Percentiles rank a stretch among this genome's conserved stretches.
These are phyloP conservation scores for Penaeus monodon DNA, from an alignment of 2,888 invertebrate genomes.

Conservation along the genomic window DNA sequence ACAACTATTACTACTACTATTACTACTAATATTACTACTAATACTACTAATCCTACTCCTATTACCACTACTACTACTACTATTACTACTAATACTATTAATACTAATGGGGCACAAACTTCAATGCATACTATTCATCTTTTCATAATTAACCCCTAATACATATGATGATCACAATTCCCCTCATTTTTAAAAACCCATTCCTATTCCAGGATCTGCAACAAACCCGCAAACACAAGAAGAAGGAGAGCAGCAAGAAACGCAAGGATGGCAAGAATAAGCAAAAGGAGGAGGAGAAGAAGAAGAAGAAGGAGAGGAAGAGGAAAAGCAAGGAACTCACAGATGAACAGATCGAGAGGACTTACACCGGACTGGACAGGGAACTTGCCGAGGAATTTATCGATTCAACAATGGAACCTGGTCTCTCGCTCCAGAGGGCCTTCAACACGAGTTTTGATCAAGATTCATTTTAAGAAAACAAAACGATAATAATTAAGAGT, in stretches of 20 bases:
- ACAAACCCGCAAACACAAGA: conserved; percentile 23
- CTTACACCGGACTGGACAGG: conserved; percentile 71
- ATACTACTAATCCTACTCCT: no score
- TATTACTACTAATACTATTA: no score
- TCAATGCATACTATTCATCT: no score
- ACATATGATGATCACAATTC: no score
- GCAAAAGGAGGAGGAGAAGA: conserved; percentile 18
- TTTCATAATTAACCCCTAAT: no score
- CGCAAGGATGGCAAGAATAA: conserved; percentile 21
- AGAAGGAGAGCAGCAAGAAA: conserved; percentile 33
- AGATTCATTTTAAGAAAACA: conserved; percentile 40
- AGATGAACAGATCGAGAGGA: conserved; percentile 65
- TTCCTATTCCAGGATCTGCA: conserved; percentile 22
- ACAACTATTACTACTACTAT: no score
- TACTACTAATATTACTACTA: no score
- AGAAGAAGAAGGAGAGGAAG: conserved; percentile 35
- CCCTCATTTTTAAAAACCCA: no score
- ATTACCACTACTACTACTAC: no score
- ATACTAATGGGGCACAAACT: no score
- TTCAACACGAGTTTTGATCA: conserved; percentile 43
- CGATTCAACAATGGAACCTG: conserved; percentile 69
- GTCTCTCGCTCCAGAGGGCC: conserved; percentile 47
- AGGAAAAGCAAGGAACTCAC: conserved; percentile 54
- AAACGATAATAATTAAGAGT: not conserved
- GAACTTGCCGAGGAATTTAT: conserved; percentile 71